Base-by-base conservation (phyloP, 2,888 invertebrate genomes). In the Lathronympha strigana region DNA sequence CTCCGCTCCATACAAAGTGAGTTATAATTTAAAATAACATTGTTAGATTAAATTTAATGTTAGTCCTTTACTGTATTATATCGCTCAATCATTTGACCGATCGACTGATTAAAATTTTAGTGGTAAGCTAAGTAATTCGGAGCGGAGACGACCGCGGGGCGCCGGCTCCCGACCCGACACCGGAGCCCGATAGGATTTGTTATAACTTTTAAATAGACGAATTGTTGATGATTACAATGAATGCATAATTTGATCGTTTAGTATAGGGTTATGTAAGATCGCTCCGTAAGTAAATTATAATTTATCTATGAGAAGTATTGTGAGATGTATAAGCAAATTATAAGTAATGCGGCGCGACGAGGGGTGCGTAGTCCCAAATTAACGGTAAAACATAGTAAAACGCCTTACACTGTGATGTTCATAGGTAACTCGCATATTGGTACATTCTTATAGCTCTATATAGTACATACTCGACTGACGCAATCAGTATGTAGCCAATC, bases 31-130 rank as follows among this genome's bases (percentile, higher is more conserved):
- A 90, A 90, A 89, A 86, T 90, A 90, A 90, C 89, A 90, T 84
- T 90, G 90, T 90, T 92, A 91, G 91, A 91, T 92, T 92, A 91
- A 92, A 91, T 90, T 90, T 92, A 91, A 92, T 92, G 82, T 92
- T 92, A 91, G 92, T 91, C 90, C 86, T 89, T 89, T 90, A 90
- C 90, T 91, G 89, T 90, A 90, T 88, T 90, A 89, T 90, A 92
- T 92, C 91, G 91, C 90, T 92, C 91, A 91, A 91, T 90, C 88
- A 85, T 88, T 91, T 91, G 92, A 91, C 88, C 92, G 92, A 92
- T 92, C 90, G 92, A 92, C 92, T 92, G 92, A 92, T 90, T 91
- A 92, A 91, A 92, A 92, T 90, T 91, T 90, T 92, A 91, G 90
- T 91, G 88, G 77, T 91, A 91, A 91, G 92, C 91, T 91, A 92